These are phyloP conservation scores for Drosophila greeni DNA, from an alignment of 2,888 invertebrate species.

Conservation along the genomic window DNA sequence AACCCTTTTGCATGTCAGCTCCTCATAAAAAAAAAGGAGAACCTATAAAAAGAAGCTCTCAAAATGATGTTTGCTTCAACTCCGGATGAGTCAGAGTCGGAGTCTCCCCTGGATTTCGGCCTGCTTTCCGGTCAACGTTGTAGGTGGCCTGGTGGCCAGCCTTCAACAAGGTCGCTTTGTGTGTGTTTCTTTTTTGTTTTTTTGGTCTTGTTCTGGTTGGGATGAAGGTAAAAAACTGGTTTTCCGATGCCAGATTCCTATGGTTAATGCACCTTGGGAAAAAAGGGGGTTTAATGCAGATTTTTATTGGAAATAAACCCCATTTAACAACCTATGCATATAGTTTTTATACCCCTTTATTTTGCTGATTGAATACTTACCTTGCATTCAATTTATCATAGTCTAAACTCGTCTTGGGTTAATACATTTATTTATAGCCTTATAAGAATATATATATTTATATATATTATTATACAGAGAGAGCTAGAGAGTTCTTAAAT, in stretches of 20 bases:
- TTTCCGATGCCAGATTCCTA: slow-evolving; percentile 9
- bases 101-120: background rate
- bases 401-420: background rate
- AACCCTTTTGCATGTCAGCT: slow-evolving; percentile 11
- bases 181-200: slow-evolving; percentile 10
- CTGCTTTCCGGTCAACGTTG: slow-evolving; percentile 20
- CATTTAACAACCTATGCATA: background rate
- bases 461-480: background rate
- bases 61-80: slow-evolving; percentile 15
- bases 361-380: background rate
- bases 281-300: background rate
- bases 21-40: background rate
- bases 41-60: background rate
- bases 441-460: background rate
- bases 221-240: slow-evolving; percentile 26
- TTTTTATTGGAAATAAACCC: background rate
- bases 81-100: slow-evolving; percentile 13
- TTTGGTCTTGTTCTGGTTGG: slow-evolving; percentile 2
- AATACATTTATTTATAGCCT: background rate
- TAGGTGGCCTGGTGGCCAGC: slow-evolving; percentile 43
- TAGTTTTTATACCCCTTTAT: background rate
- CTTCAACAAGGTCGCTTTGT: slow-evolving; percentile 60
- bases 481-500: background rate
- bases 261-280: slow-evolving; percentile 2
- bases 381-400: background rate